A percentile compares a stretch with the other conserved stretches of the same genome.
phyloP scores from a whole-genome alignment of 2,113 vertebrate genomes.

The Gavialis gangeticus region DNA sequence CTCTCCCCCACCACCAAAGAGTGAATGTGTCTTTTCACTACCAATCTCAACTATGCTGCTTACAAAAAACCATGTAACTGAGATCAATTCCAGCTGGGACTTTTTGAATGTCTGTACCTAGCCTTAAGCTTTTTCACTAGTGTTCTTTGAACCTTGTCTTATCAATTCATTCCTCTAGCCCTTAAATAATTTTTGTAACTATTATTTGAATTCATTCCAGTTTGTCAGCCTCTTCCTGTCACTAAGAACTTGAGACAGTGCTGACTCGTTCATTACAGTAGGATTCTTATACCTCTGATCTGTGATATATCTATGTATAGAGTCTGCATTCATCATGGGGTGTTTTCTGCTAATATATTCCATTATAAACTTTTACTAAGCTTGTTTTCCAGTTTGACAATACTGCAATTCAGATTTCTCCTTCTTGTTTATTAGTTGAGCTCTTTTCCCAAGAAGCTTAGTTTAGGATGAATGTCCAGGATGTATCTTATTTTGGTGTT shows the following conservation, averaged over 20 bases:
- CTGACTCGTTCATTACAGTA: neutral
- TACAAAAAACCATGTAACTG: too few relatives aligned
- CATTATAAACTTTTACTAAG: neutral
- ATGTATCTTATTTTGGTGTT: neutral
- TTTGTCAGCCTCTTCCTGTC: neutral
- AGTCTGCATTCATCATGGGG: neutral
- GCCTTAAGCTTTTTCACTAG: neutral
- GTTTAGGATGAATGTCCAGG: neutral
- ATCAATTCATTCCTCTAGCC: neutral
- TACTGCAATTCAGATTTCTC: neutral
- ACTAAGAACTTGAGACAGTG: neutral
- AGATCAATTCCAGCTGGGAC: too few relatives aligned
- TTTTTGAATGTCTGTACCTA: too few relatives aligned
- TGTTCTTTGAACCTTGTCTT: neutral
- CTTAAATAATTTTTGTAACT: neutral
- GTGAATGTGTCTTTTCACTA: too few relatives aligned
- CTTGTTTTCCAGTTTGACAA: neutral
- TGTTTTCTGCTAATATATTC: neutral
- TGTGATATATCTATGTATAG: neutral
- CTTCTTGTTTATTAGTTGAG: neutral
- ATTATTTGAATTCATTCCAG: neutral
- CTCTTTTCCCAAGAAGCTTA: neutral
- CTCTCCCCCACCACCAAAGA: too few relatives aligned
- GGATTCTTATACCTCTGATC: neutral
- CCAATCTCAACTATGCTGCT: too few relatives aligned